Conservation (phyloP, 2,113 vertebrate genomes). For the Andinoacara biseriatus region DNA sequence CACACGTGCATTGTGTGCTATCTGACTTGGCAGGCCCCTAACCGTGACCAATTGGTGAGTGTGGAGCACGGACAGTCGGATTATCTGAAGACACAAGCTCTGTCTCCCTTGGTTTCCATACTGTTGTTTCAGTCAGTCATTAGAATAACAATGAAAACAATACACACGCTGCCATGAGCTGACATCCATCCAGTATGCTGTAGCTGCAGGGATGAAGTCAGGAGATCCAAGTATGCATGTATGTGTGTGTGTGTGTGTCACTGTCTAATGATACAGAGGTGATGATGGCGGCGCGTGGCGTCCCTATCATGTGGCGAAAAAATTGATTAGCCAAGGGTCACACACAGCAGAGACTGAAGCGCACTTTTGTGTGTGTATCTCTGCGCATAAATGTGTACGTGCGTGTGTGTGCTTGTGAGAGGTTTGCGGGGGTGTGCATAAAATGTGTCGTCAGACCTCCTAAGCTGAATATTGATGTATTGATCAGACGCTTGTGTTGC, state of each 20-base stretch:
- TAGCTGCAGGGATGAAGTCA: conserved; percentile 67
- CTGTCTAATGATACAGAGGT: conserved; percentile 67
- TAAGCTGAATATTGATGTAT: conserved; percentile 86
- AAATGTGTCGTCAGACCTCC: conserved; percentile 76
- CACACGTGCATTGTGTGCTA: conserved; percentile 50
- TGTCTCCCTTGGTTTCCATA: conserved; percentile 57
- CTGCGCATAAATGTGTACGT: conserved; percentile 14
- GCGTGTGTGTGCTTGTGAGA: conserved; percentile 33
- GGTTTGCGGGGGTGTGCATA: conserved; percentile 46
- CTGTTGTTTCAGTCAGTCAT: conserved; percentile 75
- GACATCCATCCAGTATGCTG: conserved; percentile 70
- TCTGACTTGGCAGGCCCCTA: conserved; percentile 75
- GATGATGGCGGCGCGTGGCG: conserved; percentile 74
- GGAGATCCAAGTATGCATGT: conserved; percentile 9
- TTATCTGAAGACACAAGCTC: conserved; percentile 70
- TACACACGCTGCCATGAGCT: conserved; percentile 63
- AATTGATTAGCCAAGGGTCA: conserved; percentile 80
- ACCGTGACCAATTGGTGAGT: conserved; percentile 74
- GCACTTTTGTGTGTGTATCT: conserved; percentile 26
- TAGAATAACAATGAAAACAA: conserved; percentile 79
- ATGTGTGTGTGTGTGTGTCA: conserved; percentile 28
- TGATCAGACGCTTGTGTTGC: conserved; percentile 81
- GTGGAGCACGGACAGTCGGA: conserved; percentile 63
- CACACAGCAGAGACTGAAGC: conserved; percentile 61
- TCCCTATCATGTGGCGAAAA: conserved; percentile 75